Evolutionary conservation across 2,113 vertebrate genomes (phyloP), one percentile per base, ranked within the genome.

Genomic region (Leptocoma aspasia): DNA sequence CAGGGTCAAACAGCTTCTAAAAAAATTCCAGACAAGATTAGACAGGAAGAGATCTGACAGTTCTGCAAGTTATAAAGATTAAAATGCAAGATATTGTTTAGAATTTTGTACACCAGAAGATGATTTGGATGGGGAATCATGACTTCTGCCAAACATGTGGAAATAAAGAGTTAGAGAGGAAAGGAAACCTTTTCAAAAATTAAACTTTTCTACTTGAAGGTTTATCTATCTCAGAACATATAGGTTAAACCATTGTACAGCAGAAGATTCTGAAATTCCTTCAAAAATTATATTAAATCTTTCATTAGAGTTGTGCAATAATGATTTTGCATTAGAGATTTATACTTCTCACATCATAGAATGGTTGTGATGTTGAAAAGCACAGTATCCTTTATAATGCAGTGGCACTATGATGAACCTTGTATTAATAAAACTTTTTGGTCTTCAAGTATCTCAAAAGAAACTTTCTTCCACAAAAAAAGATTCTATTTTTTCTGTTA

Each of bases 231-330:
- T 66, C 52, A 78, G 63, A 87, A 66, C 14, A 63, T 47, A 18
- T 0, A 70, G 3, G 13, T 60, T 45, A 65, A 75, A 28, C 4
- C 5, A 39, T 3, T 11, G 1, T 23, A 47, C 1, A 3, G 7
- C 42, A 47, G 6, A 71, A 41, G 4, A 54, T 47, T 35, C 65
- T 60, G 31, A 56, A 76, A 76, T 64, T n/a, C 11, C 19, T 41
- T 30, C 1, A 26, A 63, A 83, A 82, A 15, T 20, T 22, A 45
- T 14, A 50, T 72, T 2, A 66, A 69, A 45, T 47, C 31, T 79
- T 73, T 66, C 5, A 15, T 56, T 85, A 69, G 21, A 63, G 1
- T 49, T 54, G 3, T 78, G 2, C 12, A 77, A 11, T 56, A 59
- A 22, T 4, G 1, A 26, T 80, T 95, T 72, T n/a, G 14, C 8